phyloP scores from a whole-genome alignment of 2,888 invertebrate genomes.

The Anoncus sp. region DNA sequence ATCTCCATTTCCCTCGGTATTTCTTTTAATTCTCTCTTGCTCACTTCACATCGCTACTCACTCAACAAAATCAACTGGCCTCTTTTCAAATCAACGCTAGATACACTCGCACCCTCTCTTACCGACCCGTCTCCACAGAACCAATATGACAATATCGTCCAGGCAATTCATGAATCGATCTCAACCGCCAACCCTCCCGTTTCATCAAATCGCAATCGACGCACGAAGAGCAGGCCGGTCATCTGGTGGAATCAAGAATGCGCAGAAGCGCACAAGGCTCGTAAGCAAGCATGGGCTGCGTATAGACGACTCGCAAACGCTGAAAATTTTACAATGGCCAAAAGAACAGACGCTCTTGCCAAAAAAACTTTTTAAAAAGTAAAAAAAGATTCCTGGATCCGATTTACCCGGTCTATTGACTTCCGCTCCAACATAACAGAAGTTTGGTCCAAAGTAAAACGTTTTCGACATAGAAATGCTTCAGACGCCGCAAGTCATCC shows the following conservation, averaged over 20 bases:
- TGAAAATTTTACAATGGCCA: background rate
- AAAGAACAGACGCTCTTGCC: background rate
- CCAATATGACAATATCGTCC: background rate
- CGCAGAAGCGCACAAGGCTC: background rate
- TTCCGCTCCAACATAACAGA: background rate
- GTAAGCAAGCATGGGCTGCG: slow-evolving; percentile 3
- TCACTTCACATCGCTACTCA: background rate
- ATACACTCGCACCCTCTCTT: background rate
- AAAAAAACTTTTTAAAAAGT: slow-evolving; percentile 5
- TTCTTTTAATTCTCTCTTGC: background rate
- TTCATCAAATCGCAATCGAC: no score
- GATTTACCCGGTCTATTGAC: slow-evolving; percentile 1
- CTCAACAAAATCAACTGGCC: background rate
- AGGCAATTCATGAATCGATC: background rate
- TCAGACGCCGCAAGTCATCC: background rate
- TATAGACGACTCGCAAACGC: background rate
- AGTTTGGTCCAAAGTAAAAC: slow-evolving; percentile 17
- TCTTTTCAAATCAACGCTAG: background rate
- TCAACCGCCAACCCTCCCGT: no score
- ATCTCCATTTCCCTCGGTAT: background rate
- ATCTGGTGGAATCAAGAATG: slow-evolving; percentile 14
- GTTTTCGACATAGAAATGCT: slow-evolving; percentile 1
- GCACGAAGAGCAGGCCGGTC: background rate
- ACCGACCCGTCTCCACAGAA: background rate
- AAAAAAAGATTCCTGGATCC: slow-evolving; percentile 5